Percentiles rank a stretch among this genome's conserved stretches.
phyloP scores from a whole-genome alignment of 2,888 invertebrate genomes.

The Lepidochrysops patricia region DNA sequence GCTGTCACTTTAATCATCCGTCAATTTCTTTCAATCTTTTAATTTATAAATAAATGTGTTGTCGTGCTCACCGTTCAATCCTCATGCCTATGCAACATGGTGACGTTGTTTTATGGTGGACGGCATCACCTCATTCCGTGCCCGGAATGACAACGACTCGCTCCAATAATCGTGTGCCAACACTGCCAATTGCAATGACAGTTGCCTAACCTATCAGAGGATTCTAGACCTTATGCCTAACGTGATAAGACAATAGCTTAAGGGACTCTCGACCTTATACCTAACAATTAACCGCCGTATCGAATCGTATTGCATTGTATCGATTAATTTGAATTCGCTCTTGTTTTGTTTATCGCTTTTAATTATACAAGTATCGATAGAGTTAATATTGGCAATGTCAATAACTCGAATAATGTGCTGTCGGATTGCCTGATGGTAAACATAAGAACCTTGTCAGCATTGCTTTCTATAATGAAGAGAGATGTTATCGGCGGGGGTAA shows the following conservation, averaged over 20 bases:
- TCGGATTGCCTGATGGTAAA: no score
- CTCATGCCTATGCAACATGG: no score
- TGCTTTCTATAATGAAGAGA: no score
- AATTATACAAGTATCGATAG: no score
- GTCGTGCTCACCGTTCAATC: no score
- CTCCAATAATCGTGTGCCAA: constrained; percentile 69
- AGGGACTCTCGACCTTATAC: constrained; percentile 30
- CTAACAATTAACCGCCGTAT: constrained; percentile 25
- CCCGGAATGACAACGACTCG: constrained; percentile 59
- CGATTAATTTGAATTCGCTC: constrained; percentile 1
- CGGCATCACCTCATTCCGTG: constrained; percentile 37
- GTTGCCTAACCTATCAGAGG: constrained; percentile 40
- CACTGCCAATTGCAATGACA: constrained; percentile 41
- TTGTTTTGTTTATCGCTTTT: not conserved
- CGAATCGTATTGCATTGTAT: not conserved
- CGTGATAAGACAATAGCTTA: constrained; percentile 2
- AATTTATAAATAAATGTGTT: no score
- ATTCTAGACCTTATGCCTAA: constrained; percentile 13
- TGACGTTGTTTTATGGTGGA: not conserved
- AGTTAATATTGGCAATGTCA: no score
- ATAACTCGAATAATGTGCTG: no score
- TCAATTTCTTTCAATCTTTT: no score
- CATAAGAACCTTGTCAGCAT: no score
- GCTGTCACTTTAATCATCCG: no score
- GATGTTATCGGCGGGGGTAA: no score